Evolutionary conservation across 2,113 vertebrate species (phyloP).

Genomic region (Dipodomys merriami): DNA sequence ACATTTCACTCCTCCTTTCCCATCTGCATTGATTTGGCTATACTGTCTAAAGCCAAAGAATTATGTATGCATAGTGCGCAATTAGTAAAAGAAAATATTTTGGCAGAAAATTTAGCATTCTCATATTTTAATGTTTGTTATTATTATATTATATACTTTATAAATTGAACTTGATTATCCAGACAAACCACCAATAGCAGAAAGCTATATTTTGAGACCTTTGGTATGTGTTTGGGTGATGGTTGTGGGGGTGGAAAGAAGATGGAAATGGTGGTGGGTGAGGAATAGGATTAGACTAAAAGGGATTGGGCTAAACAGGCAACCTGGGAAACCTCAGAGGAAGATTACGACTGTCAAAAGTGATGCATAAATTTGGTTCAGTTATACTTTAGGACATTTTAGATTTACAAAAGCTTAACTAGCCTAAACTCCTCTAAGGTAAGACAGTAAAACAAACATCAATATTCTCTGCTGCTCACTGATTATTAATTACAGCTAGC

Average conservation of each 20-base stretch:
- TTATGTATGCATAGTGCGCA: not conserved
- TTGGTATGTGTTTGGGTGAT: not conserved
- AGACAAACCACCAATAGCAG: not conserved
- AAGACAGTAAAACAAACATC: conserved; percentile 62
- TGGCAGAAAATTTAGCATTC: conserved; percentile 24
- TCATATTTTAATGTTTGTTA: not conserved
- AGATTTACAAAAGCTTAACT: conserved; percentile 67
- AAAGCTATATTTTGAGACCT: not conserved
- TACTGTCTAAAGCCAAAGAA: not conserved
- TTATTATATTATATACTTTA: not conserved
- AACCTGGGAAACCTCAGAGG: conserved; percentile 58
- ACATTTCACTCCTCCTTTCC: not conserved
- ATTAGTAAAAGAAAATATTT: not conserved
- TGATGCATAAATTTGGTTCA: conserved; percentile 68
- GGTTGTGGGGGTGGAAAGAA: not conserved
- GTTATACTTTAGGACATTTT: conserved; percentile 57
- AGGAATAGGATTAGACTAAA: conserved; percentile 63
- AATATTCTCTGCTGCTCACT: conserved; percentile 52
- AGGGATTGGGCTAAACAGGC: conserved; percentile 50
- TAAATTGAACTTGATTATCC: not conserved
- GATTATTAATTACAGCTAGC: conserved; percentile 60
- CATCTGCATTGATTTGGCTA: not conserved
- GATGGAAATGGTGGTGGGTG: not conserved
- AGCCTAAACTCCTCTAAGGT: conserved; percentile 64
- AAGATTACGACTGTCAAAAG: conserved; percentile 76